These are phyloP conservation scores for Sphenodon punctatus DNA, from an alignment of 2,797 vertebrate genomes.

Conservation along the genomic window DNA sequence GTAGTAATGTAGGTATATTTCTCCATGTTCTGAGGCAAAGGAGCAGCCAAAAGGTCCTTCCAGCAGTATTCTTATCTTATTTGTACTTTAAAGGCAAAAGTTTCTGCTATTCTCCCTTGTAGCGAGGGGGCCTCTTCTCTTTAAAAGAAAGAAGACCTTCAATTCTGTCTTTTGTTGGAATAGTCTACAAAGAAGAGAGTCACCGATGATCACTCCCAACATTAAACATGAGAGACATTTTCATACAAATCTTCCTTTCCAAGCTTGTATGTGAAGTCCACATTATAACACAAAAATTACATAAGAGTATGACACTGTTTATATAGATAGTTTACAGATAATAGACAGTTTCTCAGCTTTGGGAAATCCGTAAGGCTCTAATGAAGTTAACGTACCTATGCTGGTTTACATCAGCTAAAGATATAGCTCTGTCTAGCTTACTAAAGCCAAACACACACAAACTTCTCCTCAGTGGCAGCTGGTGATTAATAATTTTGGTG, in stretches of 20 bases:
- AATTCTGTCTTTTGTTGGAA: slow-evolving; percentile 94
- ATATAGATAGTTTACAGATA: background rate
- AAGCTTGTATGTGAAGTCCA: background rate
- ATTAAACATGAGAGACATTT: background rate
- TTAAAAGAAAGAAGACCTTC: slow-evolving; percentile 96
- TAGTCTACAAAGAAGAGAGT: slow-evolving; percentile 82
- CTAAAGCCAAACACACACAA: background rate
- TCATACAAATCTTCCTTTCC: background rate
- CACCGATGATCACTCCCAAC: slow-evolving; percentile 15
- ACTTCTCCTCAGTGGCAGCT: background rate
- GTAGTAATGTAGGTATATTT: slow-evolving; percentile 16
- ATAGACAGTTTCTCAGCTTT: background rate
- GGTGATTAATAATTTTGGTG: no score
- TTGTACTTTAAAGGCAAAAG: slow-evolving; percentile 41
- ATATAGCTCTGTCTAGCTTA: background rate
- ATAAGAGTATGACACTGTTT: background rate
- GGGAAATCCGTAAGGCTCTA: background rate
- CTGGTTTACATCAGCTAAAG: background rate
- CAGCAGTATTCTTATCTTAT: slow-evolving; percentile 33
- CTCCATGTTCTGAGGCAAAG: slow-evolving; percentile 37
- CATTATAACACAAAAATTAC: background rate
- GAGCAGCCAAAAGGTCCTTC: slow-evolving; percentile 53
- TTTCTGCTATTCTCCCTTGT: slow-evolving; percentile 87
- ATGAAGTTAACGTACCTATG: background rate
- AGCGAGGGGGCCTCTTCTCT: slow-evolving; percentile 91